These are phyloP conservation scores for Laothoe populi DNA, from an alignment of 2,888 invertebrate species.

Conservation along the genomic window DNA sequence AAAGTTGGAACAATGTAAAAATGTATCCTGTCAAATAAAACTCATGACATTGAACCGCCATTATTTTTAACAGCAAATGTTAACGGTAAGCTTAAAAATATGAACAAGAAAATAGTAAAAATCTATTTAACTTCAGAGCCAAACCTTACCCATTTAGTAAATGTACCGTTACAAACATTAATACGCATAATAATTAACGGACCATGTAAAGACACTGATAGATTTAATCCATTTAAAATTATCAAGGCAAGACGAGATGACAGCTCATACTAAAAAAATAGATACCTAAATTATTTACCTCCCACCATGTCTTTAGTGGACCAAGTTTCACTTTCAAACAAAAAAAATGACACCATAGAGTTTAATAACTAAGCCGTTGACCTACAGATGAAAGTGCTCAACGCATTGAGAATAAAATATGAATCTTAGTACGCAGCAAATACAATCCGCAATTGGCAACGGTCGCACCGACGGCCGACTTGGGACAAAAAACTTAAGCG, in stretches of 20 bases:
- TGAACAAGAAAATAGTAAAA: background rate
- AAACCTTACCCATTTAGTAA: no score
- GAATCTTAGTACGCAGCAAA: constrained; percentile 44
- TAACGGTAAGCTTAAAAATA: background rate
- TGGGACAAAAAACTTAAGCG: constrained; percentile 44
- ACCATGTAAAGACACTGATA: background rate
- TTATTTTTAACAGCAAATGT: background rate
- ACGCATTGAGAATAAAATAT: constrained; percentile 41
- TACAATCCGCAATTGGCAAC: constrained; percentile 39
- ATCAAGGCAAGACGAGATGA: background rate
- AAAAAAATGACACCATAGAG: constrained; percentile 53
- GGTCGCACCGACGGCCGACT: constrained; percentile 33
- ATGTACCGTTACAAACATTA: no score
- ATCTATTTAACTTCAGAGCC: no score
- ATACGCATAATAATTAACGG: background rate
- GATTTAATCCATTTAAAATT: background rate
- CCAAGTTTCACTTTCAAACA: constrained; percentile 55
- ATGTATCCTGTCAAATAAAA: background rate
- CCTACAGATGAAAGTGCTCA: constrained; percentile 58
- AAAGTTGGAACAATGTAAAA: background rate
- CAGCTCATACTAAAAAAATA: background rate
- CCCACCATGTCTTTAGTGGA: constrained; percentile 9
- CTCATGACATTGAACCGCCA: no score
- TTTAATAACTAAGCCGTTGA: constrained; percentile 60
- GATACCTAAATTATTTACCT: constrained; percentile 6